Evolutionary conservation across 2,113 vertebrate genomes (phyloP).

Genomic region (Rhinolophus sinicus): DNA sequence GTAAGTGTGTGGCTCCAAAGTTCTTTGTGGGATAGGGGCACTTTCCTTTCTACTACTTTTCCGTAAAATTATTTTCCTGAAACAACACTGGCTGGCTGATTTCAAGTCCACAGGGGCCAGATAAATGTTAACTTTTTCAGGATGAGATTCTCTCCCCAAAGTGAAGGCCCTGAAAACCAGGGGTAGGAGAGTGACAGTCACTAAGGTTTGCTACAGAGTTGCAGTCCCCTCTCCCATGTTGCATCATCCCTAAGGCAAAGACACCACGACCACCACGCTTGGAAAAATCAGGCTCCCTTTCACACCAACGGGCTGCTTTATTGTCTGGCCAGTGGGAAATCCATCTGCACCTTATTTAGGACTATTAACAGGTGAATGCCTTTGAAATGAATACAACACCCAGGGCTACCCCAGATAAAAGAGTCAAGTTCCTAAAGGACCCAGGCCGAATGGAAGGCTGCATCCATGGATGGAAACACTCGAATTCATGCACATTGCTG

Average conservation of each 20-base stretch:
- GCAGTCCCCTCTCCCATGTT: neutral
- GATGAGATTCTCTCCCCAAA: neutral
- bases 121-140: neutral
- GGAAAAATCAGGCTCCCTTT: neutral
- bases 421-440: conserved; percentile 35
- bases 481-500: neutral
- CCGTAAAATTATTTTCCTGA: neutral
- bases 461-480: neutral
- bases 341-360: conserved; percentile 64
- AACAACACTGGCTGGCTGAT: neutral
- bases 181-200: no score
- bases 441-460: neutral
- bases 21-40: neutral
- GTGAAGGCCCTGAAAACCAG: neutral
- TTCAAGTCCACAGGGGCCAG: neutral
- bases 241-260: neutral
- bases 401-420: conserved; percentile 51
- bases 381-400: conserved; percentile 79
- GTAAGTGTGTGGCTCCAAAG: neutral
- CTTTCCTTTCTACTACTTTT: neutral
- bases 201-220: neutral
- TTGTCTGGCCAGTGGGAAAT: conserved; percentile 46
- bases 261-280: neutral
- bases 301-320: neutral
- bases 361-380: conserved; percentile 53